Evolutionary conservation across 2,797 vertebrate genomes (phyloP).

Genomic region (Takifugu ocellatus): DNA sequence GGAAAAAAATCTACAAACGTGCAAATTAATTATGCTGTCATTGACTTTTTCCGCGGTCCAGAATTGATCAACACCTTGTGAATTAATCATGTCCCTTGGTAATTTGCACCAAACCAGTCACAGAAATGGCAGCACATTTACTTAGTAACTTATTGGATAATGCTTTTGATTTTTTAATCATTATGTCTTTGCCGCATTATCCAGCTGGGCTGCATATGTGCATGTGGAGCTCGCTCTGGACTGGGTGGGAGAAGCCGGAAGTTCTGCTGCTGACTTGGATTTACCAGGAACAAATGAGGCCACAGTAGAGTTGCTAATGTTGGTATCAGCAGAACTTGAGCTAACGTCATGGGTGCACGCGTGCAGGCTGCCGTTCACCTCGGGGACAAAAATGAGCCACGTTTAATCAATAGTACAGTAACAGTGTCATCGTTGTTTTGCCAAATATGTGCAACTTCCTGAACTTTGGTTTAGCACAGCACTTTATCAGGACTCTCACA

Average conservation of each 20-base stretch:
- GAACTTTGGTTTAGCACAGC: constrained; percentile 17
- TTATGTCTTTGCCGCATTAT: too few relatives aligned
- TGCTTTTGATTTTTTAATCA: constrained; percentile 26
- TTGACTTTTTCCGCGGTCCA: constrained; percentile 1
- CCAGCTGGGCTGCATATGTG: too few relatives aligned
- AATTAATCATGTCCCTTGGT: neutral
- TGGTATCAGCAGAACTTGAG: constrained; percentile 16
- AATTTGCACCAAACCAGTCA: constrained; percentile 4
- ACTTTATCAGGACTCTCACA: constrained; percentile 23
- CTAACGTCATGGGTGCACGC: constrained; percentile 12
- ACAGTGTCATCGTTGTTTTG: constrained; percentile 41
- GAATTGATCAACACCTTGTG: constrained; percentile 6
- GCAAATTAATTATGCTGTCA: constrained; percentile 17
- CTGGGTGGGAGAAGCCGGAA: too few relatives aligned
- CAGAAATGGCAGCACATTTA: constrained; percentile 7
- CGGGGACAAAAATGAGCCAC: constrained; percentile 30
- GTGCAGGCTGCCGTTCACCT: constrained; percentile 27
- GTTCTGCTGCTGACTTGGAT: too few relatives aligned
- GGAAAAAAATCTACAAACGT: constrained; percentile 19
- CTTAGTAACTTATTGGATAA: neutral
- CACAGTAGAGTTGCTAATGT: constrained; percentile 20
- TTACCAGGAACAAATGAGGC: constrained; percentile 3
- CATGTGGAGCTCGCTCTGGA: too few relatives aligned
- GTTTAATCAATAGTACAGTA: constrained; percentile 39
- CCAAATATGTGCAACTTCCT: constrained; percentile 21